These are phyloP conservation scores for Pelosia muscerda DNA, from an alignment of 2,888 invertebrate genomes.

Conservation along the genomic window DNA sequence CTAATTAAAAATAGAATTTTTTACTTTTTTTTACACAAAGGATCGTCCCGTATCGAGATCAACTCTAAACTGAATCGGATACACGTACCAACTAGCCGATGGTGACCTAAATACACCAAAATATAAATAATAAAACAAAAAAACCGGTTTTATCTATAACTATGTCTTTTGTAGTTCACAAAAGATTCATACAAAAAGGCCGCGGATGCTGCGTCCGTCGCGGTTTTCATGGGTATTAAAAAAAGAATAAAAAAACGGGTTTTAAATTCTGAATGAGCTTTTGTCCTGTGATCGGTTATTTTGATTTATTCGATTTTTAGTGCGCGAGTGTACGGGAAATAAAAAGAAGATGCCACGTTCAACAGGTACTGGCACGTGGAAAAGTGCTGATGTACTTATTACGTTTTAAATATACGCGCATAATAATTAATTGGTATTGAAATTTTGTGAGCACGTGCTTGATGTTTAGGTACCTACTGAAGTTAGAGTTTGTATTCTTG, in stretches of 20 bases:
- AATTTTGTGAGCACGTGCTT: not conserved
- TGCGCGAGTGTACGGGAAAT: conserved; percentile 72
- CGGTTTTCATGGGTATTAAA: conserved; percentile 63
- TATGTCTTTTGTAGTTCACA: conserved; percentile 78
- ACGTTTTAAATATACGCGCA: not conserved
- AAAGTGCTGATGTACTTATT: conserved; percentile 54
- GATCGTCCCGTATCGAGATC: conserved; percentile 53
- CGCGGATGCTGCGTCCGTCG: conserved; percentile 81
- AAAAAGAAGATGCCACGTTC: conserved; percentile 78
- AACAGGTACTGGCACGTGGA: conserved; percentile 77
- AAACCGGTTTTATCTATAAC: conserved; percentile 79
- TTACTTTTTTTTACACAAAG: conserved; percentile 28
- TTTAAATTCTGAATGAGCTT: conserved; percentile 78
- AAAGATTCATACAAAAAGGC: conserved; percentile 77
- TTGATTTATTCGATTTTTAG: conserved; percentile 87
- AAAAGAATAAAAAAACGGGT: conserved; percentile 75
- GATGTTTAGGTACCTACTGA: not conserved
- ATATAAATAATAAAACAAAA: conserved; percentile 58
- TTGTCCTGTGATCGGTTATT: conserved; percentile 84
- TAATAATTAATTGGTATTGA: not conserved
- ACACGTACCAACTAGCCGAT: conserved; percentile 68
- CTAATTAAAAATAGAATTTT: conserved; percentile 34
- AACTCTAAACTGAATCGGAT: conserved; percentile 64
- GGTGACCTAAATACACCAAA: conserved; percentile 80
- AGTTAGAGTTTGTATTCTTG: not conserved